phyloP scores from a whole-genome alignment of 2,113 vertebrate species.

The Leptobrachium ailaonicum region DNA sequence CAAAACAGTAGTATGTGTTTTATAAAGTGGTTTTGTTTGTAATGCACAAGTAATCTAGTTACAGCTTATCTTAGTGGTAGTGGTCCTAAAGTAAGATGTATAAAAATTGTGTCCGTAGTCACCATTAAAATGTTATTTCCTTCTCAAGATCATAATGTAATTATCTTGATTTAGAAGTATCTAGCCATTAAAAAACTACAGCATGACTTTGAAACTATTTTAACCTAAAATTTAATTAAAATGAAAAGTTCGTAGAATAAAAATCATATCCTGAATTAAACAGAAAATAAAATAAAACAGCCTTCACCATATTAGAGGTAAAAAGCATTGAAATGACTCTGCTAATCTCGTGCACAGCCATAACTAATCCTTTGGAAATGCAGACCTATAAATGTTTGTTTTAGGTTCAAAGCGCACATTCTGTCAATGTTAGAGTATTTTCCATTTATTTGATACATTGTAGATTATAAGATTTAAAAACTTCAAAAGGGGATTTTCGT shows the following conservation, averaged over 20 bases:
- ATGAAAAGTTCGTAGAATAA: background rate
- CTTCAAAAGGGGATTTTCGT: constrained; percentile 31
- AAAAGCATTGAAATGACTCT: background rate
- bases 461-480: constrained; percentile 28
- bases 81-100: no score
- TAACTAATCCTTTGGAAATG: constrained; percentile 15
- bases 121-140: no score
- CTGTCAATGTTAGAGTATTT: background rate
- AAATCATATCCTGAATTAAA: background rate
- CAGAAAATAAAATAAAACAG: background rate
- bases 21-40: no score
- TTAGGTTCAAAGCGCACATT: constrained; percentile 10
- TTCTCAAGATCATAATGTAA: no score
- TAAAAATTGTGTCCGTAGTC: no score
- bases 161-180: no score
- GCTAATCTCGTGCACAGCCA: constrained; percentile 2
- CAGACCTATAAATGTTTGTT: constrained; percentile 13
- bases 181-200: no score
- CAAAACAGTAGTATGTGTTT: no score
- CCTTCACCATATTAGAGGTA: background rate
- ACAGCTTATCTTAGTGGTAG: no score
- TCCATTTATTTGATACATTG: constrained; percentile 27
- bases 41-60: no score
- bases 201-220: no score
- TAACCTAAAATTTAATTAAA: background rate